These are phyloP conservation scores for Balaeniceps rex DNA, from an alignment of 2,113 vertebrate species.

Conservation along the genomic window DNA sequence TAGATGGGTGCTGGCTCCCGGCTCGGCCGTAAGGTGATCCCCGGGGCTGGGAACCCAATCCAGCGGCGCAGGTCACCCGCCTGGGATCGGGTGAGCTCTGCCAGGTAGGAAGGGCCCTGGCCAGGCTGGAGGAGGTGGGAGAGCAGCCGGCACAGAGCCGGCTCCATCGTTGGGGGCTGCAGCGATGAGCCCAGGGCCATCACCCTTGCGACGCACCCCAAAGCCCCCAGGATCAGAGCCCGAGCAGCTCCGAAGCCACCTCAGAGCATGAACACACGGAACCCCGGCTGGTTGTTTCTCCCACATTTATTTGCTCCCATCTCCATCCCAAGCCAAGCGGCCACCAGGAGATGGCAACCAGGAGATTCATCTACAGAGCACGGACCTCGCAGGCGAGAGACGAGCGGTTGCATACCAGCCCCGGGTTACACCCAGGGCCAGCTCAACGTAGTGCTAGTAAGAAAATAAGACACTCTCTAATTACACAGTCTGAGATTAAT, in stretches of 20 bases:
- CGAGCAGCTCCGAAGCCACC: background rate
- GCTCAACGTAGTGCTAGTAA: background rate
- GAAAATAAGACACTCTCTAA: conserved; percentile 58
- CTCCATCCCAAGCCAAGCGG: background rate
- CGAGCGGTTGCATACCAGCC: background rate
- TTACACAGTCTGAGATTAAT: conserved; percentile 19
- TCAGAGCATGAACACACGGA: background rate
- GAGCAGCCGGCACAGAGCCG: fast-evolving
- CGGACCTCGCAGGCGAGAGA: background rate
- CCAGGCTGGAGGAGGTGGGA: background rate
- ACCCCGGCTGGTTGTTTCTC: background rate
- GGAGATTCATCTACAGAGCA: background rate
- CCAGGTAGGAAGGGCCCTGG: fast-evolving
- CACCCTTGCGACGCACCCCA: fast-evolving
- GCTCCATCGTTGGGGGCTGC: fast-evolving
- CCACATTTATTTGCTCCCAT: conserved; percentile 21
- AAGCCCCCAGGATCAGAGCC: fast-evolving
- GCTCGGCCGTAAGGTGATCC: conserved; percentile 71
- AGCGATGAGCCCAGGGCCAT: fast-evolving
- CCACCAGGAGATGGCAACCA: background rate
- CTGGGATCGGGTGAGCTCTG: conserved; percentile 14
- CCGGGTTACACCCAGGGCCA: background rate
- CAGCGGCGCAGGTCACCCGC: conserved; percentile 35
- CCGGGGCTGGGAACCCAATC: conserved; percentile 70
- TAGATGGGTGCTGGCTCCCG: conserved; percentile 69